Evolutionary conservation across 2,113 vertebrate genomes (phyloP).

Genomic region (Arothron firmamentum): DNA sequence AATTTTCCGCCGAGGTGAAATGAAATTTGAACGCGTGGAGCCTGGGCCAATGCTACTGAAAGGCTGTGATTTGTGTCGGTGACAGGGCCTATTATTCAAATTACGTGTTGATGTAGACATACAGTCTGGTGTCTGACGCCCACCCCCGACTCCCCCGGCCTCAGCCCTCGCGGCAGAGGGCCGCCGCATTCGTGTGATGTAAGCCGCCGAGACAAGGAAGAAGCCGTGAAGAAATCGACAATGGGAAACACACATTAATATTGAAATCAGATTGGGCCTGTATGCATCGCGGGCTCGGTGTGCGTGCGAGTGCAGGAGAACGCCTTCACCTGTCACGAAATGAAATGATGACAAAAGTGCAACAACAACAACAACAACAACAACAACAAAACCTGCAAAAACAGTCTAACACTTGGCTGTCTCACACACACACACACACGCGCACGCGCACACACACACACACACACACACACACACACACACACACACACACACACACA

Average conservation of each 20-base stretch:
- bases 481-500: no score
- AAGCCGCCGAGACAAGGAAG: slow-evolving; percentile 47
- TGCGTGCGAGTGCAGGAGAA: no score
- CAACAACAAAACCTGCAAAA: background rate
- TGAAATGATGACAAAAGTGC: slow-evolving; percentile 19
- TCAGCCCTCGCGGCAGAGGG: slow-evolving; percentile 30
- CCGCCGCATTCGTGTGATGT: slow-evolving; percentile 51
- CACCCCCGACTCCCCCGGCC: slow-evolving; percentile 15
- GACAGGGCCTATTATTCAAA: slow-evolving; percentile 63
- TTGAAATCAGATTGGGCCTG: slow-evolving; percentile 43
- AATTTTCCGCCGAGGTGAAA: slow-evolving; percentile 60
- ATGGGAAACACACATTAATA: slow-evolving; percentile 47
- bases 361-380: background rate
- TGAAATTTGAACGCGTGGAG: slow-evolving; percentile 68
- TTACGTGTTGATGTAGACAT: slow-evolving; percentile 64
- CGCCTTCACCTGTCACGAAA: slow-evolving; percentile 3
- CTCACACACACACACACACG: no score
- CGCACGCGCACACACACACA: no score
- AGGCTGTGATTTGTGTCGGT: slow-evolving; percentile 68
- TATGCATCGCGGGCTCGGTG: background rate
- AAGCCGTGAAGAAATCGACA: slow-evolving; percentile 35
- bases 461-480: no score
- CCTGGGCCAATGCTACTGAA: slow-evolving; percentile 48
- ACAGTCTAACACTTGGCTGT: no score
- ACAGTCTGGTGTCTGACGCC: slow-evolving; percentile 60